Base-by-base conservation (phyloP, 1,140 invertebrate species). In the Cydia splendana region DNA sequence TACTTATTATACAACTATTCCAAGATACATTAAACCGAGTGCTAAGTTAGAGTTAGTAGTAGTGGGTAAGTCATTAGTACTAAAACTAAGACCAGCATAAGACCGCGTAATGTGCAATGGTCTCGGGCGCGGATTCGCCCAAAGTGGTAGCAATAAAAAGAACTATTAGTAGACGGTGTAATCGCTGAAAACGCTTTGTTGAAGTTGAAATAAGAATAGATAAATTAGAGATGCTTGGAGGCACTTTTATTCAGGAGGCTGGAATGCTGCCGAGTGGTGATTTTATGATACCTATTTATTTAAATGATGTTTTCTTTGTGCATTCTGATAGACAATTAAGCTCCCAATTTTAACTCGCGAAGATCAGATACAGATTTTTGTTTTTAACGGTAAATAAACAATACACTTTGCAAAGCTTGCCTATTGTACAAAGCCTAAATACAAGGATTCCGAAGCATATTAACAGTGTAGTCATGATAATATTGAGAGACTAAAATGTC, bases 61-160 rank as follows among this genome's bases (percentile, higher is more conserved):
- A 62, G 18, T 18, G 20, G 53, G 53, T 62, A 24, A 62, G 57
- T 62, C 57, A 24, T 62, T 62, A 62, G 57, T 62, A 62, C 57
- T 62, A 24, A 62, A 62, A 20, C 57, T 20, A 62, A 62, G 57
- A 18, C 53, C n/a, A 57, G 53, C 48, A 51, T 57, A 57, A 57
- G 53, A 62, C 57, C 57, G 51, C 51, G 20, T 62, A 62, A 62
- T 12, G 57, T 62, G 57, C 57, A 62, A 62, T n/a, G 20, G 20
- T 24, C 15, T 69, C 34, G 15, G n/a, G 34, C 34, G 30, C 67
- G 30, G 18, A 42, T 38, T 71, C 57, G 1, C 57, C 67, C n/a
- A 71, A 38, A 71, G 67, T 71, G n/a, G 30, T 71, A 4, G 67
- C 67, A 71, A 71, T 71, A 71, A 71, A 71, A 71, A 71, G 34